Conservation (phyloP, 2,888 invertebrate genomes). For the Scaptomyza cyrtandrae region DNA sequence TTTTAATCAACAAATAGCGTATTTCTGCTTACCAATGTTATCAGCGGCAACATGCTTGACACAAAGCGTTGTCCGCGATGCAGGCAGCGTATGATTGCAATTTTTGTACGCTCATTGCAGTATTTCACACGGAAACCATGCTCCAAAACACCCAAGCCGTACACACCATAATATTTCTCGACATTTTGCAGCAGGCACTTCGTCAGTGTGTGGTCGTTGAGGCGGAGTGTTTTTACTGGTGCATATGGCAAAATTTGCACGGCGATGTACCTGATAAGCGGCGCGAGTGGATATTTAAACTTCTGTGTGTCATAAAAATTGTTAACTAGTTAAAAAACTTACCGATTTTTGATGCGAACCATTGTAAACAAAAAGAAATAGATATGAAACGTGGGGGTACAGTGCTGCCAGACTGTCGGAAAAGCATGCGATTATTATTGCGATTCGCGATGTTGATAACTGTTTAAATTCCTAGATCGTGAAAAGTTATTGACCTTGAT, state of each 20-base stretch:
- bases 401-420: conserved; percentile 42
- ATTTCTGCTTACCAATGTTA: conserved; percentile 85
- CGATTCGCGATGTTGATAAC: not conserved
- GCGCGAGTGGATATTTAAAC: not conserved
- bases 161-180: conserved; percentile 90
- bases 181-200: conserved; percentile 87
- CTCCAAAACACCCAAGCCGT: conserved; percentile 89
- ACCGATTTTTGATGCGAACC: conserved; percentile 90
- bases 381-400: conserved; percentile 1
- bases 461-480: conserved; percentile 35
- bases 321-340: conserved; percentile 35
- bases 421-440: not conserved
- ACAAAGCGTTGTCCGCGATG: conserved; percentile 91
- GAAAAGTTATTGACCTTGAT: conserved; percentile 31
- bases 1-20: conserved; percentile 1
- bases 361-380: conserved; percentile 82
- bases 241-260: conserved; percentile 86
- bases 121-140: conserved; percentile 91
- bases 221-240: conserved; percentile 82
- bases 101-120: conserved; percentile 90
- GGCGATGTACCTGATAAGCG: conserved; percentile 87
- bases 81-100: conserved; percentile 89
- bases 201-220: conserved; percentile 84
- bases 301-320: conserved; percentile 3
- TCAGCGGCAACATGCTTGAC: conserved; percentile 88